Percentiles rank a stretch among this genome's conserved stretches.
Evolutionary conservation across 2,888 invertebrate genomes (phyloP).

Genomic region (Synergus japonicus): DNA sequence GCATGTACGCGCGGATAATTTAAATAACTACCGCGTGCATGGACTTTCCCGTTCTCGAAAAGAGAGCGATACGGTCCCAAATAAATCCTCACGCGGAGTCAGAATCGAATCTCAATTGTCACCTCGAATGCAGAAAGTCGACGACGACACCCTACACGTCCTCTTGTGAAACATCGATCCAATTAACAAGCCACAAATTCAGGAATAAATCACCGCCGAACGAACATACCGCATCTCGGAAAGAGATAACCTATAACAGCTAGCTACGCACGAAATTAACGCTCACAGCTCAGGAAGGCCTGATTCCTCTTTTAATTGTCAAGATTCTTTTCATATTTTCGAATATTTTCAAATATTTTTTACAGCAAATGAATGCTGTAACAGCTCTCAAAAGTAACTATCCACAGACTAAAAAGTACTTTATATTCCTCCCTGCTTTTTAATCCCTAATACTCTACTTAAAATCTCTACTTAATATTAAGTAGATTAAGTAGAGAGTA

Average conservation of each 20-base stretch:
- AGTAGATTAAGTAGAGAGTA: too few relatives aligned
- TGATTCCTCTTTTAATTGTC: constrained; percentile 16
- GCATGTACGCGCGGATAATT: not conserved
- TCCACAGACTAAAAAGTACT: too few relatives aligned
- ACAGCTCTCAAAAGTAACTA: too few relatives aligned
- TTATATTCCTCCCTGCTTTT: too few relatives aligned
- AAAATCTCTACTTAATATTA: too few relatives aligned
- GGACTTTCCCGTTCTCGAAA: constrained; percentile 18
- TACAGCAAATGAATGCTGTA: too few relatives aligned
- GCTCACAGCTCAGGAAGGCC: not conserved
- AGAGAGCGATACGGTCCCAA: constrained; percentile 32
- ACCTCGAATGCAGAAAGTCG: constrained; percentile 3
- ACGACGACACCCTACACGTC: constrained; percentile 20
- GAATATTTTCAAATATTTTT: too few relatives aligned
- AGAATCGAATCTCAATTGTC: constrained; percentile 15
- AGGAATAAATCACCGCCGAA: constrained; percentile 47
- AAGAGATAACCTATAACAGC: constrained; percentile 25
- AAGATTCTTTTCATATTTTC: constrained; percentile 16
- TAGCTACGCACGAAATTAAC: not conserved
- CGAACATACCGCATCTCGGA: constrained; percentile 48
- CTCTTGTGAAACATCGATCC: constrained; percentile 44
- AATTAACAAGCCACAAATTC: constrained; percentile 50
- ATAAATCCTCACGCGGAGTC: constrained; percentile 15
- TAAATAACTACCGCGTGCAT: not conserved
- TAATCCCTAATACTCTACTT: too few relatives aligned